phyloP scores from a whole-genome alignment of 92 coral and sea anemone species.

The Anthopleura xanthogrammica region DNA sequence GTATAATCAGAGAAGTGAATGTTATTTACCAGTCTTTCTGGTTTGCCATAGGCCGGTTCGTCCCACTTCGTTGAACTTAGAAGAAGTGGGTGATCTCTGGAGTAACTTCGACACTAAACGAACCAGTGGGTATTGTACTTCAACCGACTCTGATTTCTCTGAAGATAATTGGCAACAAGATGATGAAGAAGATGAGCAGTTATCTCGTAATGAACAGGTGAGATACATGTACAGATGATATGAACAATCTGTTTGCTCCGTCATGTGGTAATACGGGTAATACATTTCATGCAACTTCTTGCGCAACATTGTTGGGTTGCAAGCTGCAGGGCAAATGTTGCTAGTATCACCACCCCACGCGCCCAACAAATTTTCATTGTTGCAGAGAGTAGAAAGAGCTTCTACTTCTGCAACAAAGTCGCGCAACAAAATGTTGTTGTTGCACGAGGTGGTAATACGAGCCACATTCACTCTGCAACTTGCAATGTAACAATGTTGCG shows the following conservation, averaged over 20 bases:
- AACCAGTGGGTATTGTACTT: slow-evolving; percentile 90
- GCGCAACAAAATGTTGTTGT: too few relatives aligned
- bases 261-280: too few relatives aligned
- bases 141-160: slow-evolving; percentile 85
- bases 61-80: slow-evolving; percentile 57
- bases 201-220: slow-evolving; percentile 83
- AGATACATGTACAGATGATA: background rate
- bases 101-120: slow-evolving; percentile 73
- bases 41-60: slow-evolving; percentile 42
- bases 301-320: too few relatives aligned
- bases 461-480: too few relatives aligned
- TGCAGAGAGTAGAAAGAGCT: too few relatives aligned
- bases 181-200: slow-evolving; percentile 52
- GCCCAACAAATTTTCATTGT: too few relatives aligned
- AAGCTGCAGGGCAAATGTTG: too few relatives aligned
- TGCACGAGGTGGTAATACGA: too few relatives aligned
- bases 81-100: slow-evolving; percentile 48
- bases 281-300: too few relatives aligned
- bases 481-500: too few relatives aligned
- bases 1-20: background rate
- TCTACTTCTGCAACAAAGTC: too few relatives aligned
- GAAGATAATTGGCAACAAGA: slow-evolving; percentile 60
- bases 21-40: background rate
- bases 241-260: background rate
- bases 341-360: too few relatives aligned